Evolutionary conservation across 2,113 vertebrate species (phyloP), one percentile per base, ranked within the genome.

Genomic region (Anthoscopus minutus): DNA sequence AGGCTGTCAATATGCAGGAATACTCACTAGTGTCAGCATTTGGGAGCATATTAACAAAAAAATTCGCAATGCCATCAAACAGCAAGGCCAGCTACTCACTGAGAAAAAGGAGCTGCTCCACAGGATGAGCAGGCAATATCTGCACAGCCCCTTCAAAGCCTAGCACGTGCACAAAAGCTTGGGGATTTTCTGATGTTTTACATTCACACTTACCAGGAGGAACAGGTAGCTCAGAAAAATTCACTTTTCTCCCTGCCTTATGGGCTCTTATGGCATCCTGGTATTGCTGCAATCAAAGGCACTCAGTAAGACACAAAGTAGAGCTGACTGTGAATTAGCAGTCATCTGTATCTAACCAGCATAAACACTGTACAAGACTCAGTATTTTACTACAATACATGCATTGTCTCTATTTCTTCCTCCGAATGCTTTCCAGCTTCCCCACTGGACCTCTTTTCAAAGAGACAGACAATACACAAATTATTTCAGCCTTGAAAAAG

Each of bases 211-310:
- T 95, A 99, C 99, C 99, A 70, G 99, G 99, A 28, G 99, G 99
- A 88, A 98, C 98, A 22, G 99, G 99, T 35, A 99, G 97, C 94
- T 99, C 99, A 3, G 98, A 98, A 93, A 99, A 99, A 97, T 98
- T 98, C 45, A 99, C 98, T 24, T 98, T 94, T 96, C 97, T 98
- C 50, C 99, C 99, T 47, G 98, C 98, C 97, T 98, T 99, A 93
- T 99, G 98, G 38, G 98, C 86, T 84, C 98, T 98, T 87, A 99
- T 98, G 92, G 99, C 99, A 83, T 98, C 98, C 88, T 99, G 99
- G 97, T 99, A 99, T 99, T 99, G 99, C 99, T 99, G 97, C 30
- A 97, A 96, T 42, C 20, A 96, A 84, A 96, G 25, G 50, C 35
- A 85, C 17, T 33, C 37, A 44, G 48, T 93, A 71, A 95, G 95